Conservation (phyloP, 2,888 invertebrate species). For the Clepsis dumicolana region DNA sequence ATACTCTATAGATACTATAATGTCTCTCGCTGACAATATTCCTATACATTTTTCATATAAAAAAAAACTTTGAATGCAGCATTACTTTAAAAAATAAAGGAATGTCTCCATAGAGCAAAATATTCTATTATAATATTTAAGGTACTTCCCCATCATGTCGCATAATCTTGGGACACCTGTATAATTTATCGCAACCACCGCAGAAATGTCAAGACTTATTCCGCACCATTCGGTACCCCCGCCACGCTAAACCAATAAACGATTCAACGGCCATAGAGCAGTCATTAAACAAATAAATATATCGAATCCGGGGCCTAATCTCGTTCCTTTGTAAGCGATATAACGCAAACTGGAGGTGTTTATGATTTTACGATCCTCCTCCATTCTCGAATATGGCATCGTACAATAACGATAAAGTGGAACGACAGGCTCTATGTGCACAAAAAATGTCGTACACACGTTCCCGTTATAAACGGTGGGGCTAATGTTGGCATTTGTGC, state of each 20-base stretch:
- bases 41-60: too few species aligned
- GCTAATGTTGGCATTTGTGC: conserved; percentile 60
- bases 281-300: conserved; percentile 23
- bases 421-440: conserved; percentile 59
- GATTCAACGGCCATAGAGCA: conserved; percentile 7
- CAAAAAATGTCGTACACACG: conserved; percentile 66
- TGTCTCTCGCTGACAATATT: too few species aligned
- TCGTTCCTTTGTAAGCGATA: conserved; percentile 68
- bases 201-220: neutral
- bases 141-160: too few species aligned
- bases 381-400: conserved; percentile 71
- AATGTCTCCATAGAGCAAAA: too few species aligned
- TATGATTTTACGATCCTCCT: conserved; percentile 77
- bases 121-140: too few species aligned
- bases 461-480: conserved; percentile 57
- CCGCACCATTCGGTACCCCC: neutral
- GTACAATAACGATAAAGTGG: conserved; percentile 78
- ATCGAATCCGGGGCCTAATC: conserved; percentile 43
- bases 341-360: conserved; percentile 69
- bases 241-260: conserved; percentile 9
- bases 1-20: too few species aligned
- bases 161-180: too few species aligned
- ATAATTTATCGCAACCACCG: neutral
- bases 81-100: too few species aligned
- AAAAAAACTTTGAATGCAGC: too few species aligned